Base-by-base conservation (phyloP, 2,797 vertebrate species). In the Glyptemys insculpta region DNA sequence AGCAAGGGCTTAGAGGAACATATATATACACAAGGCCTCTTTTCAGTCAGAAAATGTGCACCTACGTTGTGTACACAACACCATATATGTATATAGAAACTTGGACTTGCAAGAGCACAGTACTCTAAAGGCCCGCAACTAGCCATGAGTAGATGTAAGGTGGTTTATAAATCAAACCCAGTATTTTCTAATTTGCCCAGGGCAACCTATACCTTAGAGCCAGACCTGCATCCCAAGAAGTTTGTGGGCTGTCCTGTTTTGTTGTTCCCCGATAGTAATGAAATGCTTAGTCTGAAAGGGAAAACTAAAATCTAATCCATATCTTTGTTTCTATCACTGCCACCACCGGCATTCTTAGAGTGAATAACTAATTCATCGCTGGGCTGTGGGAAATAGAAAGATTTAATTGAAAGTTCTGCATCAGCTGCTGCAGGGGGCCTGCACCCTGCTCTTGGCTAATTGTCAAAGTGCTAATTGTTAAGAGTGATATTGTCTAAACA, bases 341-440 rank as follows among this genome's bases (percentile, higher is more conserved):
- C 25, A 21, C 82, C 49, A 84, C 49, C 12, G 12, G 49, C 81
- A 49, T 85, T 92, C 79, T 34, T 15, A n/a, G 83, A 86, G 34
- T 79, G 31, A 78, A 59, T 92, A 94, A 92, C 91, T 92, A 95
- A 96, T 92, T 94, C 62, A 92, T 72, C 44, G n/a, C 23, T 92
- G 84, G 95, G 59, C 65, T 89, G 34, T 91, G 88, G 81, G 62
- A 87, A 94, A 92, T 14, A 62, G 62, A 88, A 94, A 86, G 11
- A 92, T 87, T 47, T 79, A 93, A 92, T 82, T 94, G 91, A 93
- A 95, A 92, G 90, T 95, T 94, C 84, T 91, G 87, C 81, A 93
- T 91, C 85, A 86, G 47, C 34, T 95, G 47, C 68, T 81, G 54
- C 57, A 93, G 88, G 41, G 90, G 52, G 81, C 49, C 8, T 27